Evolutionary conservation across 2,888 invertebrate genomes (phyloP), one percentile per base, ranked within the genome.

Genomic region (Hirudinaria manillensis): DNA sequence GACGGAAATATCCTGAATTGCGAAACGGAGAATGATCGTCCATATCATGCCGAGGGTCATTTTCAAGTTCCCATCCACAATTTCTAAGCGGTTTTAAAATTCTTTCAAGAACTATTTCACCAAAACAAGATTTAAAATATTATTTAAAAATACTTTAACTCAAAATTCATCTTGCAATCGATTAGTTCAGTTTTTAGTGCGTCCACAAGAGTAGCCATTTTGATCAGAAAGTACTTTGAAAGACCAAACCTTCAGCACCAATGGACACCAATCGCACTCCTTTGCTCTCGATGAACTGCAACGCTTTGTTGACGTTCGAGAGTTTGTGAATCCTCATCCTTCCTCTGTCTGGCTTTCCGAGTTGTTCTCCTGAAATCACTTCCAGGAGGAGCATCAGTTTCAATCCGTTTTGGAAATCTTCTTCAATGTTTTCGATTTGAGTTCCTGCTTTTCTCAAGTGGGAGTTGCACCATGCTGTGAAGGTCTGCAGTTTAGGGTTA

Each of bases 391-490:
- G 89, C 98, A 99, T 99, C 83, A 99, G 90, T 88, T 98, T 99
- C 85, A 99, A 90, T 80, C 99, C 99, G 89, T 98, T 98, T 86
- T 98, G 92, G 89, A 99, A 99, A 88, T 99, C 99, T 84, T 99
- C 98, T 83, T 99, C 98, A 88, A 99, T 98, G 88, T 95, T 94
- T 81, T 99, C 98, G 87, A 99, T 99, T 84, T 92, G 92, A 78
- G 98, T 99, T 82, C 97, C 97, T 81, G 98, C 98, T 89, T 99
- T 99, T 82, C 99, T 91, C 84, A 99, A 89, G 88, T 99, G 99
- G 85, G 98, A 99, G 90, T 99, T 99, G 89, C 98, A 98, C 99
- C 99, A 99, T 83, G 99, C 99, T 87, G 99, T 99, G 89, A 99
- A 99, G 85, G 99, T 99, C 99, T 99, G 89, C 10, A 90, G 90